Evolutionary conservation across 2,888 invertebrate genomes (phyloP).

Genomic region (Phyllotreta striolata): DNA sequence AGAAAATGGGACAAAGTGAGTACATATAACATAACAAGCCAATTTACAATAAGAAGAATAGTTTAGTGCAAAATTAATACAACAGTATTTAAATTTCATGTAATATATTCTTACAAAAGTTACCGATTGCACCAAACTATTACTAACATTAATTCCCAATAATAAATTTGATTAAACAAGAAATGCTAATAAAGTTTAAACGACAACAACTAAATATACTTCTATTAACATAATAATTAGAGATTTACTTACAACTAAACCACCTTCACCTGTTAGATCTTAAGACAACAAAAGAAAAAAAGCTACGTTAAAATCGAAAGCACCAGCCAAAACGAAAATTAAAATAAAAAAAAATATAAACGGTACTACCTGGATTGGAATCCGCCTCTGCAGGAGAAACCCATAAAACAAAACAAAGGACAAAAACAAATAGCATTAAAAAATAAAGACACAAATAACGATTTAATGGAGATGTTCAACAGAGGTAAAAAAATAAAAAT

Average conservation of each 20-base stretch:
- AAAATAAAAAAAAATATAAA: slow-evolving; percentile 46
- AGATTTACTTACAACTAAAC: slow-evolving; percentile 10
- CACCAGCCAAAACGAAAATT: neutral
- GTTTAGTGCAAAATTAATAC: too few species aligned
- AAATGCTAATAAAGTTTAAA: too few species aligned
- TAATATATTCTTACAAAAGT: too few species aligned
- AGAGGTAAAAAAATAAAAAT: slow-evolving; percentile 1
- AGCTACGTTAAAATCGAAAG: slow-evolving; percentile 20
- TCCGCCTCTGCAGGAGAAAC: slow-evolving; percentile 57
- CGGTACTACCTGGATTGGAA: slow-evolving; percentile 60
- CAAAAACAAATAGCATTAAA: slow-evolving; percentile 36
- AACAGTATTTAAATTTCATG: too few species aligned
- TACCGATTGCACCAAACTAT: too few species aligned
- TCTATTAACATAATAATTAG: neutral
- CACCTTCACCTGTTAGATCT: slow-evolving; percentile 17
- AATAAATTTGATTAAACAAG: too few species aligned
- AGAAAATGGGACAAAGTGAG: too few species aligned
- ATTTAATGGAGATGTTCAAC: slow-evolving; percentile 23
- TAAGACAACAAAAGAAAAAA: slow-evolving; percentile 10
- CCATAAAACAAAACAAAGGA: slow-evolving; percentile 55
- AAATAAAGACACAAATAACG: slow-evolving; percentile 12
- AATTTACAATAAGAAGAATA: too few species aligned
- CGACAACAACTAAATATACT: too few species aligned
- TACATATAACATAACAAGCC: too few species aligned
- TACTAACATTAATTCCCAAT: too few species aligned